Conservation (phyloP, 2,797 vertebrate species). For the Lerista edwardsae region DNA sequence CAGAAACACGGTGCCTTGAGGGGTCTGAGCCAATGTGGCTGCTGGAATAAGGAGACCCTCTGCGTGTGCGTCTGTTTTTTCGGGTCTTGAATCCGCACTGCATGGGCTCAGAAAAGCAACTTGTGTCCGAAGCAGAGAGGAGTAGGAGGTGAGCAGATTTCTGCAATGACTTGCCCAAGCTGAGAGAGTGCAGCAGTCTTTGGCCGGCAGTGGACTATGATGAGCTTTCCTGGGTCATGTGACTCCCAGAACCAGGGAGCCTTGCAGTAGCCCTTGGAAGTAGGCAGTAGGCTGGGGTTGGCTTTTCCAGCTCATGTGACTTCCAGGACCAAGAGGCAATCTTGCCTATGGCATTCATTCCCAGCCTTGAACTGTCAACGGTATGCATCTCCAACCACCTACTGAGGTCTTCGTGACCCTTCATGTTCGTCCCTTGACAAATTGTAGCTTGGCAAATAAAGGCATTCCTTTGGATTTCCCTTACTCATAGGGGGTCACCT, state of each 20-base stretch:
- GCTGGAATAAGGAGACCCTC: background rate
- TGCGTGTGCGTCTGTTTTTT: background rate
- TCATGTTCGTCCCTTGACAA: background rate
- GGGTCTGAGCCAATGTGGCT: background rate
- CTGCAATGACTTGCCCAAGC: too few relatives aligned
- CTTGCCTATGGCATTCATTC: background rate
- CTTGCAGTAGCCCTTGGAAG: too few relatives aligned
- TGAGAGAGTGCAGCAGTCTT: too few relatives aligned
- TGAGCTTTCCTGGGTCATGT: background rate
- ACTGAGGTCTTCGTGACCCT: too few relatives aligned
- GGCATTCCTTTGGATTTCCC: background rate
- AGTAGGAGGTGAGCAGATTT: too few relatives aligned
- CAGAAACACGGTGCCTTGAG: constrained; percentile 48
- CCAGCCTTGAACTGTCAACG: background rate
- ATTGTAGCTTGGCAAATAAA: background rate
- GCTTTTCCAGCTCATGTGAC: too few relatives aligned
- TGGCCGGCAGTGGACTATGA: background rate
- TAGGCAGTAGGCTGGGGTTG: too few relatives aligned
- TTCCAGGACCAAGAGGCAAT: too few relatives aligned
- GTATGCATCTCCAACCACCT: background rate
- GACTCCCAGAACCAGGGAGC: background rate
- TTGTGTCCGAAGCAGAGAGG: background rate
- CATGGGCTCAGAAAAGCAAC: background rate
- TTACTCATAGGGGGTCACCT: background rate
- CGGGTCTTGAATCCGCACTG: background rate